Conservation (phyloP, 2,797 vertebrate species). For the Rhinichthys osculus region DNA sequence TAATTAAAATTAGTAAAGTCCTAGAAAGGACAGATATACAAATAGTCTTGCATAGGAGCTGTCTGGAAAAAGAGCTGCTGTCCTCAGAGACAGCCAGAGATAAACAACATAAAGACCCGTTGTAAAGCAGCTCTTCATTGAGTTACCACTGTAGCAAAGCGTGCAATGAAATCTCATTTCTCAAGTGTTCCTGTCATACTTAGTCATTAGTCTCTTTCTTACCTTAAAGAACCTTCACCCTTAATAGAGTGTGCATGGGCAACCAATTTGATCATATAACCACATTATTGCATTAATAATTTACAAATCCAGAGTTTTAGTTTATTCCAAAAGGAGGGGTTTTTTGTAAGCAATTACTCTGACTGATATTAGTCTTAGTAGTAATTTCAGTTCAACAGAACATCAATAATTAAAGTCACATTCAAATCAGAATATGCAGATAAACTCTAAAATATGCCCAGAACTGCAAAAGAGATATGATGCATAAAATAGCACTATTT, state of each 20-base stretch:
- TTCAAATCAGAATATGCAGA: not conserved
- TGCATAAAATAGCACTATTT: not conserved
- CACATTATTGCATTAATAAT: not conserved
- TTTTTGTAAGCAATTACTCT: not conserved
- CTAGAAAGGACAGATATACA: not conserved
- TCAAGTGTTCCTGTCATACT: not conserved
- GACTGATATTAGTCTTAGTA: not conserved
- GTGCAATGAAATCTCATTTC: not conserved
- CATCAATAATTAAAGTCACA: not conserved
- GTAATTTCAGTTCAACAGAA: not conserved
- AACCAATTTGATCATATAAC: not conserved
- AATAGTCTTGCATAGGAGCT: not conserved
- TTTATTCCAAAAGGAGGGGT: not conserved
- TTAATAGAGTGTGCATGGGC: not conserved
- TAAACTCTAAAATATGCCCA: not conserved
- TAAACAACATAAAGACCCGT: constrained; percentile 7
- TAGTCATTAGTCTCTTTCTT: not conserved
- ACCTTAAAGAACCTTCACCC: not conserved
- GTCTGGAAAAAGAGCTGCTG: not conserved
- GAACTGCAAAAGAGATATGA: not conserved
- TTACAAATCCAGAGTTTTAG: not conserved
- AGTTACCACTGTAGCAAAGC: constrained; percentile 8
- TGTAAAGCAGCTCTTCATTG: constrained; percentile 24
- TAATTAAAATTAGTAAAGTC: not conserved
- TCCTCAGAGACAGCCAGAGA: not conserved